A percentile compares a stretch with the other conserved stretches of the same genome.
Conservation (phyloP, 1,140 invertebrate genomes). For the Leptinotarsa undecemlineata region DNA sequence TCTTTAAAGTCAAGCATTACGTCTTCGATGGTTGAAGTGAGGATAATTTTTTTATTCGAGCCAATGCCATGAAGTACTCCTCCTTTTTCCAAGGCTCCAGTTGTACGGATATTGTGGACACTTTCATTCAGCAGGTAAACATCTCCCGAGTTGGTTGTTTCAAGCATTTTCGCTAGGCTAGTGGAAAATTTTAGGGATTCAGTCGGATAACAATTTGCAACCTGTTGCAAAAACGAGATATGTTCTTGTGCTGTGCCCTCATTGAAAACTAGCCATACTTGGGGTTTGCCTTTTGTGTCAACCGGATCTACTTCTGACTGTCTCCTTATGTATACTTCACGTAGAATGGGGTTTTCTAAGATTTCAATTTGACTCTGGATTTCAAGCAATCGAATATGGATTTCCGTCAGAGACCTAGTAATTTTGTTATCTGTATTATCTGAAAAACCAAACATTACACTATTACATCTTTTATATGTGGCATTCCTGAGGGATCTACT, state of each 20-base stretch:
- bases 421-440: conserved; percentile 50
- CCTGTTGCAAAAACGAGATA: conserved; percentile 55
- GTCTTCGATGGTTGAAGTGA: conserved; percentile 54
- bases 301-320: conserved; percentile 41
- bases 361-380: conserved; percentile 66
- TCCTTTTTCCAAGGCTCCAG: conserved; percentile 58
- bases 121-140: conserved; percentile 57
- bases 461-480: not conserved
- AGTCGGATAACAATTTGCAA: conserved; percentile 53
- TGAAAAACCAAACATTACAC: conserved; percentile 20
- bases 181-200: conserved; percentile 53
- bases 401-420: conserved; percentile 58
- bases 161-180: conserved; percentile 57
- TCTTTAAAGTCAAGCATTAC: conserved; percentile 55
- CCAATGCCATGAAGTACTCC: conserved; percentile 57
- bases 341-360: conserved; percentile 63
- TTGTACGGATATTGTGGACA: conserved; percentile 54
- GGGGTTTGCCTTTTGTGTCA: conserved; percentile 30
- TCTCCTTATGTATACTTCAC: conserved; percentile 49
- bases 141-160: conserved; percentile 55
- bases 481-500: not conserved
- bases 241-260: conserved; percentile 57
- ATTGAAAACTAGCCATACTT: conserved; percentile 60
- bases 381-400: conserved; percentile 62
- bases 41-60: conserved; percentile 43